A percentile compares a stretch with the other conserved stretches of the same genome.
phyloP scores from a whole-genome alignment of 64 coral and sea anemone species.

The Platygyra sinensis region DNA sequence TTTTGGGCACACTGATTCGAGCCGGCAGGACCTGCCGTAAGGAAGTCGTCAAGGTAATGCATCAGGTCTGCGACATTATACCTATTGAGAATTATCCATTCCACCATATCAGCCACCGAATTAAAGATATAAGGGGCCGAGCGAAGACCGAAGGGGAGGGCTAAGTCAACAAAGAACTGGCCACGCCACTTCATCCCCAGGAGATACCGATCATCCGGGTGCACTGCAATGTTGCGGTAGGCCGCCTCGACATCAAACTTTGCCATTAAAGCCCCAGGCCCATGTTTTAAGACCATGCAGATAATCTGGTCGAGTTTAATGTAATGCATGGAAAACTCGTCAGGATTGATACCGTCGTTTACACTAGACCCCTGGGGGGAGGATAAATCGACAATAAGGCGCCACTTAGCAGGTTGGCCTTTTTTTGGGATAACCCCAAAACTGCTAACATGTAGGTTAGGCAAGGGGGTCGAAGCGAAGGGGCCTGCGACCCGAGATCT shows the following conservation, averaged over 20 bases:
- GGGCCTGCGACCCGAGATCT: slow-evolving; percentile 16
- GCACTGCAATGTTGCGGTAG: neutral
- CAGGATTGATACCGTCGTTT: slow-evolving; percentile 19
- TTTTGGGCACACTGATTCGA: neutral
- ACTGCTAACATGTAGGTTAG: slow-evolving; percentile 13
- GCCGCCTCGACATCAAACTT: neutral
- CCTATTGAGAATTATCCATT: neutral
- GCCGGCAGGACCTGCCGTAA: slow-evolving; percentile 2
- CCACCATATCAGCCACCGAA: too few species aligned
- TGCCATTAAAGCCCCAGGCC: neutral
- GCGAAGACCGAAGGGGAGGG: too few species aligned
- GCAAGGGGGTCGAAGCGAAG: neutral
- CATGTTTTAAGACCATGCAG: neutral
- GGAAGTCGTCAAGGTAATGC: slow-evolving; percentile 47
- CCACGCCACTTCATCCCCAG: too few species aligned
- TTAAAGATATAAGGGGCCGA: too few species aligned
- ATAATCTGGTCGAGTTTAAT: neutral
- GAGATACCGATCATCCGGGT: neutral
- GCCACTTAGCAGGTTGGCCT: slow-evolving; percentile 30
- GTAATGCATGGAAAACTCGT: slow-evolving; percentile 30
- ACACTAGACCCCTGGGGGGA: neutral
- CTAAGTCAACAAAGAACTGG: too few species aligned
- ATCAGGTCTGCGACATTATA: neutral
- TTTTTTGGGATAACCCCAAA: slow-evolving; percentile 27
- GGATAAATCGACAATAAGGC: slow-evolving; percentile 33